phyloP scores from a whole-genome alignment of 2,113 vertebrate species.

The Malurus melanocephalus region DNA sequence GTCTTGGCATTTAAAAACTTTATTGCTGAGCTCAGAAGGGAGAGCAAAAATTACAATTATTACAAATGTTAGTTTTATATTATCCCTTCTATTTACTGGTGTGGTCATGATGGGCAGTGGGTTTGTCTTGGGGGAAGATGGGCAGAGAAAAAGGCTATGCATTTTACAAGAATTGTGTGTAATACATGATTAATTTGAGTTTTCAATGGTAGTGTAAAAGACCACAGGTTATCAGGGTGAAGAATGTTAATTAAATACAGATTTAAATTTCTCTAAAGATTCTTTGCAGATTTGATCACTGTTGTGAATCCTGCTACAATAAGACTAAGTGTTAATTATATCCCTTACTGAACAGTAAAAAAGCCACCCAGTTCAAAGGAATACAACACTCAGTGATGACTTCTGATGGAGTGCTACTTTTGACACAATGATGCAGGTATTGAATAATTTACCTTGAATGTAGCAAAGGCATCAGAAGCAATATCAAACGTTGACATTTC shows the following conservation, averaged over 20 bases:
- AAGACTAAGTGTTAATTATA: neutral
- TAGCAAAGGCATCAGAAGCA: conserved; percentile 96
- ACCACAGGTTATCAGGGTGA: neutral
- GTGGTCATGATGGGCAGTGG: neutral
- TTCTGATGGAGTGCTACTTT: neutral
- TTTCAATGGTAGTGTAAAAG: neutral
- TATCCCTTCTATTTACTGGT: neutral
- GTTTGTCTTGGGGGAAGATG: neutral
- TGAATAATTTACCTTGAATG: conserved; percentile 86
- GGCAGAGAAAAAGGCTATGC: neutral
- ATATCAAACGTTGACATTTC: conserved; percentile 98
- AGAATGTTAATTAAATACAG: neutral
- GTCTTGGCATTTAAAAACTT: neutral
- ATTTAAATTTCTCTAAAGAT: neutral
- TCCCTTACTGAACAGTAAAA: neutral
- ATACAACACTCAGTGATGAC: neutral
- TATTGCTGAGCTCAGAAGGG: neutral
- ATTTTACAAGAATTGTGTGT: neutral
- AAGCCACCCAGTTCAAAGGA: neutral
- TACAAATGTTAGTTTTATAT: neutral
- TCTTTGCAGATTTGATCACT: neutral
- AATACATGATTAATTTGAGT: neutral
- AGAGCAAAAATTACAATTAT: neutral
- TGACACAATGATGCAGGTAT: neutral
- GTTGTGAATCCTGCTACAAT: neutral